phyloP scores from a whole-genome alignment of 2,888 invertebrate species.

The Acleris emargana region DNA sequence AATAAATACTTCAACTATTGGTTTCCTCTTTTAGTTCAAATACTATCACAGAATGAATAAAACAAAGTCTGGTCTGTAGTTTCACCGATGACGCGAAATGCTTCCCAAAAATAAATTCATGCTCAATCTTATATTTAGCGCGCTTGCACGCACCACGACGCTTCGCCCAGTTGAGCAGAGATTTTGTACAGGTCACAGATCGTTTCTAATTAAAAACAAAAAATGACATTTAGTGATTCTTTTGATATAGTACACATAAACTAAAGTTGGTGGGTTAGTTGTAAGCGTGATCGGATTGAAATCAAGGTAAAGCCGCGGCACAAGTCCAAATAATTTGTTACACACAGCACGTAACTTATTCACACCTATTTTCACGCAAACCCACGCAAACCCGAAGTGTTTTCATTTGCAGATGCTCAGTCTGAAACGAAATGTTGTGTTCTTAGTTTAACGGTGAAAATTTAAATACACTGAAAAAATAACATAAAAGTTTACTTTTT shows the following conservation, averaged over 20 bases:
- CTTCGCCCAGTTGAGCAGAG: conserved; percentile 77
- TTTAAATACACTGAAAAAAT: conserved; percentile 10
- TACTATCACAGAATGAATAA: conserved; percentile 43
- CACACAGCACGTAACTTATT: conserved; percentile 77
- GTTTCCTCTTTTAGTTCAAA: conserved; percentile 39
- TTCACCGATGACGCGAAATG: conserved; percentile 78
- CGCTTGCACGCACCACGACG: conserved; percentile 72
- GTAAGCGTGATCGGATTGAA: conserved; percentile 55
- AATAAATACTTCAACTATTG: background rate
- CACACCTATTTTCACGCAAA: conserved; percentile 81
- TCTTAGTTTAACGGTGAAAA: conserved; percentile 74
- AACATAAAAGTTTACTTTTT: conserved; percentile 44
- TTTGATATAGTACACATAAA: conserved; percentile 59
- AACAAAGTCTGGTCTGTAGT: conserved; percentile 40
- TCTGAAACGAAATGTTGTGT: conserved; percentile 81
- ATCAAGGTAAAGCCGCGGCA: conserved; percentile 76
- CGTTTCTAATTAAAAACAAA: conserved; percentile 55
- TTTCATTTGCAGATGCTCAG: conserved; percentile 77
- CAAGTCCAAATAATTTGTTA: conserved; percentile 71
- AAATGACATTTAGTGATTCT: conserved; percentile 55
- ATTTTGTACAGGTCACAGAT: conserved; percentile 77
- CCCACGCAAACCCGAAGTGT: conserved; percentile 80
- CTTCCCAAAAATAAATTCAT: conserved; percentile 80
- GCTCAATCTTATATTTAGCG: conserved; percentile 83
- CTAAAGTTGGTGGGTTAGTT: conserved; percentile 57